Base-by-base conservation (phyloP, 2,113 vertebrate species). In the Rhombomys opimus region DNA sequence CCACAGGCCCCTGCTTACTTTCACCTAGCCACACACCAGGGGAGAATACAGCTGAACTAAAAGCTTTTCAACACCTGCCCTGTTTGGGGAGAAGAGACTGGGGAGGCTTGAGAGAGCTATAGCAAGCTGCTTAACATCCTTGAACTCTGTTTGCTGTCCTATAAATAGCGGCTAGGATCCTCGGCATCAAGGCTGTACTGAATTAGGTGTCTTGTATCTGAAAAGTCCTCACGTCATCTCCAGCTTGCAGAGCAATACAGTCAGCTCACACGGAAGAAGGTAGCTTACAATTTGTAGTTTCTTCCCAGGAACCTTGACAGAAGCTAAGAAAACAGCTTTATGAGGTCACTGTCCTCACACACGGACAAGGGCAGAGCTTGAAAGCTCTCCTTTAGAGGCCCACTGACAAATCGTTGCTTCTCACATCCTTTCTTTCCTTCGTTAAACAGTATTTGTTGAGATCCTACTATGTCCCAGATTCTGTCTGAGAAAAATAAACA, bases 201-300 rank as follows among this genome's bases (percentile, higher is more conserved):
- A 68, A n/a, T 91, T 77, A 54, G 17, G 35, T 57, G 50, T 87
- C 57, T 93, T 78, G 27, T 50, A 32, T 87, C n/a, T 91, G 87
- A 59, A 95, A 84, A 94, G 38, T 91, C 93, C 72, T 46, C 30
- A 8, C 25, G 52, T 61, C 93, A 22, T 95, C 80, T 91, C 27
- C 0, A 0, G 18, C 61, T 84, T 95, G 41, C 50, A 35, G 72
- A 81, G 23, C 32, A 38, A 8, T 82, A 7, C 35, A 81, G 14
- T 54, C 5, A 85, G 35, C 35, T 32, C 3, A 11, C 32, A 23
- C 5, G 46, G 35, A 70, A 63, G 90, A 90, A 38, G 38, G 0
- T 12, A 78, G 25, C 27, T 67, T 12, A 38, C 10, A 54, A 27
- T 86, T 94, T 30, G 25, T 61, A 27, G 32, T 61, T 9, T 54